Conservation (phyloP, 2,113 vertebrate genomes). For the Melanerpes formicivorus region DNA sequence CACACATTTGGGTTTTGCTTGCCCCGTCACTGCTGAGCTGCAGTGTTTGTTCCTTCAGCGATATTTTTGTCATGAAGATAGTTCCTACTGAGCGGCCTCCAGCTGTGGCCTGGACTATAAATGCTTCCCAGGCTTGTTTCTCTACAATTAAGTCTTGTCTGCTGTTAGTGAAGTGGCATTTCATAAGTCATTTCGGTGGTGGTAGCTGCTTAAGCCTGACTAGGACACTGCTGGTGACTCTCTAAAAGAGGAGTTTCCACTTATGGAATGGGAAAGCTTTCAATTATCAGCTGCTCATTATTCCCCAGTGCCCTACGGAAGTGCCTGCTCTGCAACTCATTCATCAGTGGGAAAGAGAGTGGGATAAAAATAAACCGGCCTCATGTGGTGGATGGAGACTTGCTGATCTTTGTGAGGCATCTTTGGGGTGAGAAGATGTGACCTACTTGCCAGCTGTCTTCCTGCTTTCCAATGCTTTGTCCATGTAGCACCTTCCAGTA, state of each 20-base stretch:
- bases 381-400: background rate
- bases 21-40: background rate
- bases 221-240: background rate
- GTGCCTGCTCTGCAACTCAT: background rate
- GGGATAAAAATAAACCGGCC: slow-evolving; percentile 4
- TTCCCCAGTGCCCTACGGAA: background rate
- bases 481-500: accelerated
- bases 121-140: slow-evolving; percentile 34
- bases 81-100: background rate
- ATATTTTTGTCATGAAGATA: background rate
- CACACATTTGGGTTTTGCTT: background rate
- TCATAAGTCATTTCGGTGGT: background rate
- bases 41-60: background rate
- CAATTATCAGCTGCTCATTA: background rate
- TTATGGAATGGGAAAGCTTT: background rate
- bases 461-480: background rate
- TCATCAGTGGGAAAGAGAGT: background rate
- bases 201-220: slow-evolving; percentile 7
- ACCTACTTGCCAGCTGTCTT: background rate
- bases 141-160: background rate
- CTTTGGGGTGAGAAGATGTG: background rate
- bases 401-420: background rate
- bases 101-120: slow-evolving; percentile 18
- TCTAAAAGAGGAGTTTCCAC: slow-evolving; percentile 4
- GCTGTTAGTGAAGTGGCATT: background rate